Conservation (phyloP, 2,113 vertebrate genomes). For the Halichoeres trimaculatus region DNA sequence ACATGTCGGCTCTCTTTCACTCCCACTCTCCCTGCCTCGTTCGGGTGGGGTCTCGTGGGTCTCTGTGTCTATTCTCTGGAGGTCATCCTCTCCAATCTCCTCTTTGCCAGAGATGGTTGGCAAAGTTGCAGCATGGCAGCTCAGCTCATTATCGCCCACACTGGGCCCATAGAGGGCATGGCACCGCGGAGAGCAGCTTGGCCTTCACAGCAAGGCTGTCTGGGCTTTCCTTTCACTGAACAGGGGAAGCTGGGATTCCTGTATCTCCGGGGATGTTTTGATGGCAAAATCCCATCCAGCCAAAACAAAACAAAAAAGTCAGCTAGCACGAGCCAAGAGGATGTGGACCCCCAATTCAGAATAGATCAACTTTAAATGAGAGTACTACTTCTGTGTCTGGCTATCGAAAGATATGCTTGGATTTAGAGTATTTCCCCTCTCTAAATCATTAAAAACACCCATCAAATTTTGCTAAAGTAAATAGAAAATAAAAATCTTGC, state of each 20-base stretch:
- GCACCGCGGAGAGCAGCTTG: slow-evolving; percentile 38
- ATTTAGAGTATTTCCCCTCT: too few species aligned
- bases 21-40: slow-evolving; percentile 47
- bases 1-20: slow-evolving; percentile 39
- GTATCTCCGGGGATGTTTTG: slow-evolving; percentile 3
- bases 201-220: slow-evolving; percentile 56
- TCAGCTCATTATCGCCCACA: slow-evolving; percentile 77
- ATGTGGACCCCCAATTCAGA: slow-evolving; percentile 15
- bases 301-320: not conserved
- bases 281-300: not conserved
- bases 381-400: too few species aligned
- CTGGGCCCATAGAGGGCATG: slow-evolving; percentile 62
- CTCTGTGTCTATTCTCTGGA: slow-evolving; percentile 45
- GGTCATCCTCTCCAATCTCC: slow-evolving; percentile 51
- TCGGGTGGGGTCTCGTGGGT: slow-evolving; percentile 44
- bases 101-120: slow-evolving; percentile 60
- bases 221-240: slow-evolving; percentile 43
- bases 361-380: not conserved
- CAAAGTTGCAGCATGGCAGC: slow-evolving; percentile 66
- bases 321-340: not conserved
- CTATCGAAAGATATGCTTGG: too few species aligned
- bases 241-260: slow-evolving; percentile 23
- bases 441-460: too few species aligned
- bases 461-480: too few species aligned
- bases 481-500: too few species aligned